Evolutionary conservation across 1,140 invertebrate species (phyloP).

Genomic region (Hylyphantes graminicola): DNA sequence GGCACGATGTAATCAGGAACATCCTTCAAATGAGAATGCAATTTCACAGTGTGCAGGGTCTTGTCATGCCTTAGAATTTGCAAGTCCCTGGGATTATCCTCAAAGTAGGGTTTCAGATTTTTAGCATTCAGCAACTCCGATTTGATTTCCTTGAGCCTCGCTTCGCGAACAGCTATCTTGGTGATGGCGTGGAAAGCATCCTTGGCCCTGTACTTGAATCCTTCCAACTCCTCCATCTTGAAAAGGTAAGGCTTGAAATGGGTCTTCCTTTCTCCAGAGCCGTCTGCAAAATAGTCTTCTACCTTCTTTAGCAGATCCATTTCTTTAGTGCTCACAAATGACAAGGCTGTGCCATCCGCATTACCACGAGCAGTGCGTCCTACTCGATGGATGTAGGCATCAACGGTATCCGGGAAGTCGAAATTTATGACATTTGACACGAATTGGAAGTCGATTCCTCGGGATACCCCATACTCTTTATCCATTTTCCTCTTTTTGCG

Average conservation of each 20-base stretch:
- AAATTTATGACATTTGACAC: constrained; percentile 99
- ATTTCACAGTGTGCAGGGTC: constrained; percentile 83
- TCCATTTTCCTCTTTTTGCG: constrained; percentile 79
- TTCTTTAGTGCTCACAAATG: constrained; percentile 90
- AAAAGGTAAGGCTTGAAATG: constrained; percentile 89
- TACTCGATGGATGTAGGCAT: constrained; percentile 93
- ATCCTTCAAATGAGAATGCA: constrained; percentile 87
- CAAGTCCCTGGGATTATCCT: constrained; percentile 92
- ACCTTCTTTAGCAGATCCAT: constrained; percentile 80
- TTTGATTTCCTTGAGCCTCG: constrained; percentile 95
- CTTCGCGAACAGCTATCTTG: constrained; percentile 89
- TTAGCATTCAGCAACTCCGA: constrained; percentile 91
- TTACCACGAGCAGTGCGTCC: constrained; percentile 92
- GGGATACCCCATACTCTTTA: constrained; percentile 91
- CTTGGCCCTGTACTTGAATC: constrained; percentile 91
- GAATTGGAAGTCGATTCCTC: constrained; percentile 98
- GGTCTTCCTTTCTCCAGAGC: constrained; percentile 59
- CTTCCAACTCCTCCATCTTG: constrained; percentile 93
- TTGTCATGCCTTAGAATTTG: constrained; percentile 92
- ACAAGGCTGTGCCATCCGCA: constrained; percentile 92
- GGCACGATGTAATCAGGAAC: constrained; percentile 90
- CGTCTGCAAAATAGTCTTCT: constrained; percentile 69
- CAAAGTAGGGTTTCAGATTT: constrained; percentile 95
- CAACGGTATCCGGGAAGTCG: constrained; percentile 90
- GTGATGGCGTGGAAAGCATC: constrained; percentile 96